Conservation (phyloP, 1,140 invertebrate genomes). For the Cotesia glomerata region DNA sequence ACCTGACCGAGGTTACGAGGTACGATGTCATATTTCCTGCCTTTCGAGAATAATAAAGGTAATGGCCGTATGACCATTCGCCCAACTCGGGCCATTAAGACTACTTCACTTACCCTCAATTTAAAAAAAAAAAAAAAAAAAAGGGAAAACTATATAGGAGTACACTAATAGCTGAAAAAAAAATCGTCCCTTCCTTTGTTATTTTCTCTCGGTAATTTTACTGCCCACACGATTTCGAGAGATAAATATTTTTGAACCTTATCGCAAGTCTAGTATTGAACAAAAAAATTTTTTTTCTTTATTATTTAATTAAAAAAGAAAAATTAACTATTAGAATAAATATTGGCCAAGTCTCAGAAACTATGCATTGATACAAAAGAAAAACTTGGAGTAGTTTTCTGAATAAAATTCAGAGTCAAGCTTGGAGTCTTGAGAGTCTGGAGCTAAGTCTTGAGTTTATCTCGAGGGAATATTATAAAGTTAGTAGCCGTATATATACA, state of each 20-base stretch:
- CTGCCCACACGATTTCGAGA: constrained; percentile 38
- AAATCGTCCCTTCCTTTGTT: constrained; percentile 14
- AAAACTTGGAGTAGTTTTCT: background rate
- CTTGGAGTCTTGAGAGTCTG: background rate
- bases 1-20: no score
- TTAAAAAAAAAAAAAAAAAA: constrained; percentile 23
- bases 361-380: no score
- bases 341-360: no score
- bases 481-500: constrained; percentile 22
- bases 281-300: no score
- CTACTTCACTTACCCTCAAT: constrained; percentile 1
- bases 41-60: no score
- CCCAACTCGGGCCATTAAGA: constrained; percentile 24
- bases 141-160: constrained; percentile 9
- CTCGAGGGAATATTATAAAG: constrained; percentile 16
- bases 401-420: background rate
- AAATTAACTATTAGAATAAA: no score
- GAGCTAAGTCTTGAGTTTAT: background rate
- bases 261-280: no score
- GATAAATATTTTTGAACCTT: background rate
- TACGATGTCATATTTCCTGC: no score
- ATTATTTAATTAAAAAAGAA: no score
- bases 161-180: constrained; percentile 18
- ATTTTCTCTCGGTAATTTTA: constrained; percentile 31
- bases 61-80: constrained; percentile 7